phyloP scores from a whole-genome alignment of 64 coral and sea anemone genomes.

The Pocillopora verrucosa region DNA sequence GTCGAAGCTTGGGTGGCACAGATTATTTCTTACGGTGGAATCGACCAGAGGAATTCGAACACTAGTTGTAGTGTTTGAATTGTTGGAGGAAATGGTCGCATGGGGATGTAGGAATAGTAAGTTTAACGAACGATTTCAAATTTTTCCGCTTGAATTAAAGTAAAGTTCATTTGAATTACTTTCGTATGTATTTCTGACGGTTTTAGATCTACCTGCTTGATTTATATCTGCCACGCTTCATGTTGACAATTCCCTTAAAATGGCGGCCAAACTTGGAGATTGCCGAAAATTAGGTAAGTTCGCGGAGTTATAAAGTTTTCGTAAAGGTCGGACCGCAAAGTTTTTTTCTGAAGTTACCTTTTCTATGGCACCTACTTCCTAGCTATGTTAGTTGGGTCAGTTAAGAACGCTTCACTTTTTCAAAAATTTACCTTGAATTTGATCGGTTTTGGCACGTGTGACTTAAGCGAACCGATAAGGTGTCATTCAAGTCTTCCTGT shows the following conservation, averaged over 20 bases:
- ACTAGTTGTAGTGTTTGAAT: not conserved
- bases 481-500: conserved; percentile 26
- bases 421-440: too few species aligned
- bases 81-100: too few species aligned
- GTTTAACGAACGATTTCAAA: too few species aligned
- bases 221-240: conserved; percentile 14
- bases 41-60: not conserved
- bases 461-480: conserved; percentile 8
- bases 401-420: too few species aligned
- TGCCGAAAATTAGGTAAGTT: conserved; percentile 25
- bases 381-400: not conserved
- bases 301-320: conserved; percentile 12
- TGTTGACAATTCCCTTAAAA: conserved; percentile 7
- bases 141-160: too few species aligned
- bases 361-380: conserved; percentile 18
- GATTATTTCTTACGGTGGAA: not conserved
- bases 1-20: not conserved
- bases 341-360: conserved; percentile 22
- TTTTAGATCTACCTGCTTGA: conserved; percentile 21
- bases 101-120: too few species aligned
- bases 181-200: conserved; percentile 13
- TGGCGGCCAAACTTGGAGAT: conserved; percentile 21
- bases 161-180: not conserved
- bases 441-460: too few species aligned
- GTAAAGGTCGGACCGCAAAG: conserved; percentile 20